phyloP scores from a whole-genome alignment of 2,797 vertebrate species.

The Cuculus canorus region DNA sequence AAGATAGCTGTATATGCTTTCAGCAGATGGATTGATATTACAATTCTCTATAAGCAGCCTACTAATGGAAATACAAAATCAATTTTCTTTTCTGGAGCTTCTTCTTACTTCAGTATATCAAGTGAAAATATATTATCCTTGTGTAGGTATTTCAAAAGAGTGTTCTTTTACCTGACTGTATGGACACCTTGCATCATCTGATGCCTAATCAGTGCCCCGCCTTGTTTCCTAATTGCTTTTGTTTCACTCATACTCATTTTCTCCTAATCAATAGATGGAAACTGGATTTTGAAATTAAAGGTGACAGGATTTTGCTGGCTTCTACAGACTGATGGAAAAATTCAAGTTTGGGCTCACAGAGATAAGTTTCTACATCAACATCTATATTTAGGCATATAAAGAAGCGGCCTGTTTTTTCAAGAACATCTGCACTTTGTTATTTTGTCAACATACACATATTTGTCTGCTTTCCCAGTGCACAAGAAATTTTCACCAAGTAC shows the following conservation, averaged over 20 bases:
- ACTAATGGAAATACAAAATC: neutral
- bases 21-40: neutral
- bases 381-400: neutral
- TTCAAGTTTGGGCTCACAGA: neutral
- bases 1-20: neutral
- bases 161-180: neutral
- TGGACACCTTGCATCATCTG: neutral
- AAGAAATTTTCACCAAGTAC: neutral
- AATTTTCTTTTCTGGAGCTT: neutral
- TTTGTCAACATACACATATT: neutral
- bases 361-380: neutral
- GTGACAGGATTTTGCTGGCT: neutral
- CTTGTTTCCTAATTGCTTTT: constrained; percentile 16
- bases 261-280: neutral
- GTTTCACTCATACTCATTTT: neutral
- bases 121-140: neutral
- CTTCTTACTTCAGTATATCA: neutral
- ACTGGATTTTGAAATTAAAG: neutral
- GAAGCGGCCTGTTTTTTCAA: neutral
- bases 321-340: neutral
- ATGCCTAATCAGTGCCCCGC: neutral
- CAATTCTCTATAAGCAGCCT: neutral
- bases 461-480: neutral
- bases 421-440: neutral
- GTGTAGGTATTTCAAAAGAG: neutral